phyloP scores from a whole-genome alignment of 2,113 vertebrate genomes.

The Sylvia atricapilla region DNA sequence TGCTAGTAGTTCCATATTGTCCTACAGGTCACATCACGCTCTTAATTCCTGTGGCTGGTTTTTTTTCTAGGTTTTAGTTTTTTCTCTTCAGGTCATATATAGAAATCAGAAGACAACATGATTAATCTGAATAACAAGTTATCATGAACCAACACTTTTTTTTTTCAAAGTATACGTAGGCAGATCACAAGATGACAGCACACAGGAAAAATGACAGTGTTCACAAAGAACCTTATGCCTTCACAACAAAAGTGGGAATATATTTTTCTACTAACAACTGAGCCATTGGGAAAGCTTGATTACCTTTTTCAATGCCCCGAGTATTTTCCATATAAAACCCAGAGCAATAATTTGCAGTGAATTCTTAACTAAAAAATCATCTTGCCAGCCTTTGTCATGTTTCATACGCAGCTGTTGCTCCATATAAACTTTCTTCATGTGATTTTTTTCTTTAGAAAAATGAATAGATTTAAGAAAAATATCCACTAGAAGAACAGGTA shows the following conservation, averaged over 20 bases:
- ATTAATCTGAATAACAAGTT: background rate
- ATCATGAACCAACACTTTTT: background rate
- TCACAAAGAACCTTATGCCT: background rate
- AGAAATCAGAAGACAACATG: background rate
- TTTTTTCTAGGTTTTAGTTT: background rate
- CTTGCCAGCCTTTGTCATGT: background rate
- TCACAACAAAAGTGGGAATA: background rate
- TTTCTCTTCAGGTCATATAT: background rate
- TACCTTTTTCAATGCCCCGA: background rate
- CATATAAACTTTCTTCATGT: background rate
- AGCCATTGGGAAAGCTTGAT: background rate
- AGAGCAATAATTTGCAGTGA: conserved; percentile 8
- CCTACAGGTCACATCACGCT: background rate
- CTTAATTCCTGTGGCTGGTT: background rate
- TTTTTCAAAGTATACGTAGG: background rate
- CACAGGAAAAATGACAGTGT: background rate
- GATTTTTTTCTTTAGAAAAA: background rate
- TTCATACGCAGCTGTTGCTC: background rate
- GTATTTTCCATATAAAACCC: background rate
- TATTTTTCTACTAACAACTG: conserved; percentile 19
- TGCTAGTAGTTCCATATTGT: background rate
- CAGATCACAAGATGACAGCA: conserved; percentile 5
- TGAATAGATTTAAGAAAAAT: background rate
- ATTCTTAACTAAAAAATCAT: background rate
- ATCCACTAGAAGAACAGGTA: background rate